Conservation (phyloP, 2,113 vertebrate species). For the Pangasianodon hypophthalmus region DNA sequence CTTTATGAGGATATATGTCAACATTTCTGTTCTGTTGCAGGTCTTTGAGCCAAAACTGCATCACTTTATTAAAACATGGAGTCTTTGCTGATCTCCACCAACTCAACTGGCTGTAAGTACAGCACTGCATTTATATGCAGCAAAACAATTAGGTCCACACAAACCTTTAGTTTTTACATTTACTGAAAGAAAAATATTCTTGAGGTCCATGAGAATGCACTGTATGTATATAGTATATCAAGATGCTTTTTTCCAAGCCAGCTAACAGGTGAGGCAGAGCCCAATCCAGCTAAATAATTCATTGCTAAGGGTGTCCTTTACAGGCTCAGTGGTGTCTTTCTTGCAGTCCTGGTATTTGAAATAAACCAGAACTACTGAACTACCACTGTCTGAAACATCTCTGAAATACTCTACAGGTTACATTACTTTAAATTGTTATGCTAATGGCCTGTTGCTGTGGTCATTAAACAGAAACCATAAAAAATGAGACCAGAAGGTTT, state of each 20-base stretch:
- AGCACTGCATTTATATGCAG: background rate
- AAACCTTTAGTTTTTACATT: background rate
- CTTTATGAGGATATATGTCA: background rate
- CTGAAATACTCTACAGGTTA: background rate
- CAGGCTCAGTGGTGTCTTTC: background rate
- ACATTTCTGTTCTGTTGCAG: conserved; percentile 59
- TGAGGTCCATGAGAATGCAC: background rate
- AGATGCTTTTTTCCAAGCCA: background rate
- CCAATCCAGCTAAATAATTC: background rate
- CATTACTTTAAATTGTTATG: background rate
- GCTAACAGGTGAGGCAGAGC: background rate
- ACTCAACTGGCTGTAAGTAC: conserved; percentile 77
- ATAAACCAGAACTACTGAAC: background rate
- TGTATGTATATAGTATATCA: background rate
- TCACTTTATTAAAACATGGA: conserved; percentile 70
- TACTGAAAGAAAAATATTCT: background rate
- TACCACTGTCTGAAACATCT: background rate
- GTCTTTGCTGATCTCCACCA: conserved; percentile 73
- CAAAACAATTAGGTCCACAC: background rate
- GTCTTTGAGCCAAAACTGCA: conserved; percentile 77
- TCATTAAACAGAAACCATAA: background rate
- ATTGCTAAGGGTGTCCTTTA: background rate
- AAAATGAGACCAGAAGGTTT: background rate
- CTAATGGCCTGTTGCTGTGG: background rate
- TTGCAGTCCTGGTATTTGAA: background rate